Evolutionary conservation across 2,888 invertebrate genomes (phyloP).

Genomic region (Aproaerema taeniolella): DNA sequence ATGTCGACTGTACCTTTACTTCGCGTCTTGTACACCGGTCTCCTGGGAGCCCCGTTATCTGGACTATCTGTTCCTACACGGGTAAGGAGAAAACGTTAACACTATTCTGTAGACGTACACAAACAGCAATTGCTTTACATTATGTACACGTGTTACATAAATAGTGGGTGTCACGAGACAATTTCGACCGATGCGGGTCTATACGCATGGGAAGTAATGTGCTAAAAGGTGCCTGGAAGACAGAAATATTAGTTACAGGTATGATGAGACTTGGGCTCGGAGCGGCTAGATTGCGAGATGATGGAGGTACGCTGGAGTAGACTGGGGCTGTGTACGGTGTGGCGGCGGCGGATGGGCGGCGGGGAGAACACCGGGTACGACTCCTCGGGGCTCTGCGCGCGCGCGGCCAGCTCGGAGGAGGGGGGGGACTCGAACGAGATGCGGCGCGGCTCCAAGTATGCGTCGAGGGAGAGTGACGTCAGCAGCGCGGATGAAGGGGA

Average conservation of each 20-base stretch:
- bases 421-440: conserved; percentile 89
- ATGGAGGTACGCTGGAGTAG: conserved; percentile 84
- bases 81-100: conserved; percentile 38
- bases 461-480: conserved; percentile 87
- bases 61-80: conserved; percentile 53
- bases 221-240: conserved; percentile 5
- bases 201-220: too few relatives aligned
- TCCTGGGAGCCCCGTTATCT: too few relatives aligned
- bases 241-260: conserved; percentile 83
- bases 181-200: neutral
- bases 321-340: conserved; percentile 70
- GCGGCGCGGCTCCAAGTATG: conserved; percentile 89
- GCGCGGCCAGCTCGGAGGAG: conserved; percentile 82
- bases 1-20: conserved; percentile 56
- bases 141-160: conserved; percentile 49
- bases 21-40: conserved; percentile 46
- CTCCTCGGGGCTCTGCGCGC: conserved; percentile 85
- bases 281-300: conserved; percentile 86
- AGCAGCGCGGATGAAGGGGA: conserved; percentile 91
- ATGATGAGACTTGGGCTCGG: conserved; percentile 87
- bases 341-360: conserved; percentile 84
- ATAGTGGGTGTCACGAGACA: conserved; percentile 36
- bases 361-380: conserved; percentile 92
- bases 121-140: conserved; percentile 68
- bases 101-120: conserved; percentile 20